These are phyloP conservation scores for Bovichtus variegatus DNA, from an alignment of 2,797 vertebrate genomes.

Conservation along the genomic window DNA sequence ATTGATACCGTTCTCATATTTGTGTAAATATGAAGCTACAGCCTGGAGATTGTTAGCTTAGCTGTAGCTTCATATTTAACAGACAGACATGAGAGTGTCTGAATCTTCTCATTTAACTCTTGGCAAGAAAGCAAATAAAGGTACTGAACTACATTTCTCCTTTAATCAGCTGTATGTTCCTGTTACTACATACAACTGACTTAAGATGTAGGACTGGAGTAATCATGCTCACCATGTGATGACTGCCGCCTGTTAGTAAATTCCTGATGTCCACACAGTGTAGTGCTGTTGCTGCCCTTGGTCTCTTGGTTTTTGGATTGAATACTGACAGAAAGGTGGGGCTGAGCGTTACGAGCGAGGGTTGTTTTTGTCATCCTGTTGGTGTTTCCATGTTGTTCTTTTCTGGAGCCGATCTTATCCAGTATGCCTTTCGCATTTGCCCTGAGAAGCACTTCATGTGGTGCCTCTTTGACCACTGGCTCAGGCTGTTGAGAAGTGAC, in stretches of 20 bases:
- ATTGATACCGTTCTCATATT: background rate
- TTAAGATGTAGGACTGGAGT: background rate
- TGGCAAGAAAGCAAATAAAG: background rate
- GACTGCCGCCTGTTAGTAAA: conserved; percentile 15
- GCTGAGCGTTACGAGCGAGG: conserved; percentile 42
- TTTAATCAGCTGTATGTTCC: background rate
- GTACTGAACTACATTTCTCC: background rate
- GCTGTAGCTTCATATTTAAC: background rate
- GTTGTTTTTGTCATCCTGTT: conserved; percentile 64
- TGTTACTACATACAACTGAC: background rate
- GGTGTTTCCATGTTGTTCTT: conserved; percentile 56
- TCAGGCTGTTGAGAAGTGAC: conserved; percentile 73
- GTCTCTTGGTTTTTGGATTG: conserved; percentile 55
- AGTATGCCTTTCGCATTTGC: conserved; percentile 86
- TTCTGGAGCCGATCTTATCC: conserved; percentile 77
- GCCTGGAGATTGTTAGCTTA: background rate
- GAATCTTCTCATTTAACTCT: background rate
- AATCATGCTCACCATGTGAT: conserved; percentile 54
- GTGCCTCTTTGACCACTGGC: conserved; percentile 72
- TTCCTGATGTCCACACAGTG: conserved; percentile 20
- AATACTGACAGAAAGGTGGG: conserved; percentile 14
- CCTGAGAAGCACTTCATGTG: conserved; percentile 83
- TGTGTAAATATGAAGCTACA: background rate
- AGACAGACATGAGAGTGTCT: background rate
- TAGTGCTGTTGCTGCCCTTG: conserved; percentile 34